Evolutionary conservation across 2,113 vertebrate genomes (phyloP).

Genomic region (Toxotes jaculatrix): DNA sequence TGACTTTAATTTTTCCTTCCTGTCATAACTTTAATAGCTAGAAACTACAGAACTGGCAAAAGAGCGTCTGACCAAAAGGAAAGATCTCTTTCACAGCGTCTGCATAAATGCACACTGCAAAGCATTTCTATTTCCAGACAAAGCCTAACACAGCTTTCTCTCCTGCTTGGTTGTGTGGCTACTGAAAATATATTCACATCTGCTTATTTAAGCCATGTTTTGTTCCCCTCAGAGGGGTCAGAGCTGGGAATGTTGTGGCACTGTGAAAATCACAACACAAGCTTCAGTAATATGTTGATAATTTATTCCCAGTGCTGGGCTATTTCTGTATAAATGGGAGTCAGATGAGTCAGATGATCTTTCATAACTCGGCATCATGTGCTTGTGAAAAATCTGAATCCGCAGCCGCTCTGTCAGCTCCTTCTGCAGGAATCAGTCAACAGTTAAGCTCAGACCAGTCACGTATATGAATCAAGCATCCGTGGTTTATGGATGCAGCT

Average conservation of each 20-base stretch:
- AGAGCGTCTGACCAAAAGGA: constrained; percentile 17
- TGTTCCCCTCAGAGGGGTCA: neutral
- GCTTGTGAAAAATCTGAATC: constrained; percentile 17
- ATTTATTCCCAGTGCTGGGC: neutral
- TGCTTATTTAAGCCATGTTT: neutral
- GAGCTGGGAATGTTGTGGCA: neutral
- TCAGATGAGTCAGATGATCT: constrained; percentile 43
- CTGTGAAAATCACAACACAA: constrained; percentile 4
- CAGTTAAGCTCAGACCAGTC: constrained; percentile 1
- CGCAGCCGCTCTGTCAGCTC: constrained; percentile 5
- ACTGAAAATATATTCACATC: constrained; percentile 4
- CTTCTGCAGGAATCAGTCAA: neutral
- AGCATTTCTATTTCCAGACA: neutral
- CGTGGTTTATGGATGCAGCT: neutral
- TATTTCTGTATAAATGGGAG: constrained; percentile 34
- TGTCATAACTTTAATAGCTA: constrained; percentile 5
- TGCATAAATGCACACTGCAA: constrained; percentile 8
- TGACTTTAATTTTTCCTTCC: constrained; percentile 36
- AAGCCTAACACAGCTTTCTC: neutral
- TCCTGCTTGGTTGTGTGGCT: neutral
- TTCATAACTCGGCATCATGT: constrained; percentile 52
- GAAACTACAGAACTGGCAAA: neutral
- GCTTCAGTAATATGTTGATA: neutral
- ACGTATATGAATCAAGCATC: neutral
- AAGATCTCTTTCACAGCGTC: neutral